phyloP scores from a whole-genome alignment of 2,888 invertebrate genomes.

The Bimastos eiseni region DNA sequence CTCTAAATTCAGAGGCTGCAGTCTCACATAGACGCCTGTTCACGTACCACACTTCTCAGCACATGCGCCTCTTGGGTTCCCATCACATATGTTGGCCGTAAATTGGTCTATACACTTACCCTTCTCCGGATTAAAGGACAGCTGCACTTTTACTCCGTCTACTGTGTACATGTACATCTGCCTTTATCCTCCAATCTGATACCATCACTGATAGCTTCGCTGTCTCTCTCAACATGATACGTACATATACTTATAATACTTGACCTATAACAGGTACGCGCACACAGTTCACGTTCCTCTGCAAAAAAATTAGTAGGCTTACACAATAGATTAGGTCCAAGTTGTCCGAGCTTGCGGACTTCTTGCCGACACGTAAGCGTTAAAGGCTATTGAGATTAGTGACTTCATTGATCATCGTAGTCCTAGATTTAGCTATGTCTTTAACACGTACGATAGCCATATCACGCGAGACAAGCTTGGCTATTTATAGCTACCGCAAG shows the following conservation, averaged over 20 bases:
- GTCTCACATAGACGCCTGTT: too few species aligned
- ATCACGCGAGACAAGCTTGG: neutral
- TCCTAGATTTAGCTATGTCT: neutral
- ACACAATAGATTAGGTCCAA: neutral
- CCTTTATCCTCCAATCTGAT: neutral
- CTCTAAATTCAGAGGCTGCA: too few species aligned
- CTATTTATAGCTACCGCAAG: neutral
- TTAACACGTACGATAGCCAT: neutral
- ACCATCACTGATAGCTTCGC: neutral
- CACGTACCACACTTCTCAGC: too few species aligned
- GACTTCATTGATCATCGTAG: too few species aligned
- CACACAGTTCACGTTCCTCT: neutral
- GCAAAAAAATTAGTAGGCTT: neutral
- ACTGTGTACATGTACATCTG: neutral
- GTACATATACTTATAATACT: neutral
- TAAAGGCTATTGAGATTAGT: neutral
- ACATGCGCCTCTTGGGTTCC: too few species aligned
- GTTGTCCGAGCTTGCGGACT: neutral
- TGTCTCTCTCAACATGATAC: neutral
- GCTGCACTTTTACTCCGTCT: neutral
- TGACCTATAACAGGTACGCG: neutral
- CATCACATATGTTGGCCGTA: neutral
- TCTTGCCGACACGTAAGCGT: neutral
- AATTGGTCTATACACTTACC: neutral
- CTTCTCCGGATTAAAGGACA: neutral